Percentiles rank a stretch among this genome's conserved stretches.
Conservation (phyloP, 2,113 vertebrate species). For the Neogobius melanostomus region DNA sequence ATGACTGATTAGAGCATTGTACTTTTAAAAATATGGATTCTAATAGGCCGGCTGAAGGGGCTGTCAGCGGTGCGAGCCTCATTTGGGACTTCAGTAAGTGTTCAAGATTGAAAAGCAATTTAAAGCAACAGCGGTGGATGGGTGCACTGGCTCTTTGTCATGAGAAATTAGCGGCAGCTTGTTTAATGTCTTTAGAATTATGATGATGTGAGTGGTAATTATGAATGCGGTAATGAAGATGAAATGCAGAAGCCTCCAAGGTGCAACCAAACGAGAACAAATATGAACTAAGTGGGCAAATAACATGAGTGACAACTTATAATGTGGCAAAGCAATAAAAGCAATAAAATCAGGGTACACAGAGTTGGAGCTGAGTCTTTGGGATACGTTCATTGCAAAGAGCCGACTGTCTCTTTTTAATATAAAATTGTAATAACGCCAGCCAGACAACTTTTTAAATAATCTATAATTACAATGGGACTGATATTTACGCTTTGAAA, state of each 20-base stretch:
- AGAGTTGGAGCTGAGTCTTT: no score
- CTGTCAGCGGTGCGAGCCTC: constrained; percentile 34
- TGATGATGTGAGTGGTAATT: constrained; percentile 70
- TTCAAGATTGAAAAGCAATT: constrained; percentile 34
- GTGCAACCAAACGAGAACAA: constrained; percentile 61
- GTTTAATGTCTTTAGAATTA: constrained; percentile 70
- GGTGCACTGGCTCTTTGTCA: constrained; percentile 59
- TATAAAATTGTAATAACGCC: no score
- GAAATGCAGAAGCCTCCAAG: constrained; percentile 63
- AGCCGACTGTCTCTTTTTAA: no score
- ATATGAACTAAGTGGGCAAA: constrained; percentile 51
- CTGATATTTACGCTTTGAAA: no score
- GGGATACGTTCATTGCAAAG: no score
- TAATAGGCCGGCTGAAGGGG: constrained; percentile 26
- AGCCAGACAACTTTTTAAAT: no score
- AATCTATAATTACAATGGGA: no score
- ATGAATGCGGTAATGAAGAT: constrained; percentile 65
- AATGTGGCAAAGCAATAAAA: no score
- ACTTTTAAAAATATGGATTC: constrained; percentile 23
- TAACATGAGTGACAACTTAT: constrained; percentile 20
- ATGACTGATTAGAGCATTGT: constrained; percentile 26
- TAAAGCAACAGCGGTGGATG: constrained; percentile 31
- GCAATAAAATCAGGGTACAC: no score
- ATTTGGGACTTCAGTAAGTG: constrained; percentile 38
- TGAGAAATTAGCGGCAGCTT: constrained; percentile 62